phyloP scores from a whole-genome alignment of 2,888 invertebrate species.

The Hypomecis punctinalis region DNA sequence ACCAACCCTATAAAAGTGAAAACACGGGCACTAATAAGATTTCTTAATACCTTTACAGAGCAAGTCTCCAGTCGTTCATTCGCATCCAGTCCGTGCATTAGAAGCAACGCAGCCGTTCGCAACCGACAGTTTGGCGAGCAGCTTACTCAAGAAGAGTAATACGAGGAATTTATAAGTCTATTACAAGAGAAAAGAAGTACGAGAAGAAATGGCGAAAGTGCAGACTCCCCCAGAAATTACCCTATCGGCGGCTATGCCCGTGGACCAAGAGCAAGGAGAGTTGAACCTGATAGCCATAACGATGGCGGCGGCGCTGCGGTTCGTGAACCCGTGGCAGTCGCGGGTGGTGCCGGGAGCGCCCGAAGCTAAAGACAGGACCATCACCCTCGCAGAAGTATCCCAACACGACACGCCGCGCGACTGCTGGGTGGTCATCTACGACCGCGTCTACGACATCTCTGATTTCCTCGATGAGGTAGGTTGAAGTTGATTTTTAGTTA shows the following conservation, averaged over 20 bases:
- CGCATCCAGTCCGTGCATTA: constrained; percentile 51
- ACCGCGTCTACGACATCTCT: constrained; percentile 93
- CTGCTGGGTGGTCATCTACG: constrained; percentile 95
- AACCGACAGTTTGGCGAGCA: constrained; percentile 30
- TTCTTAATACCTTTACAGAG: constrained; percentile 71
- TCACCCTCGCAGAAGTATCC: constrained; percentile 90
- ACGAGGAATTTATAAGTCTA: constrained; percentile 24
- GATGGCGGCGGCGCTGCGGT: constrained; percentile 80
- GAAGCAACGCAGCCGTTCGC: constrained; percentile 47
- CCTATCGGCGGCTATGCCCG: constrained; percentile 64
- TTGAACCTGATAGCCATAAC: constrained; percentile 76
- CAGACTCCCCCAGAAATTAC: constrained; percentile 69
- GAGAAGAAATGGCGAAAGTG: constrained; percentile 68
- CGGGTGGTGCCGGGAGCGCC: constrained; percentile 63
- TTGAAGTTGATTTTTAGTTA: constrained; percentile 27
- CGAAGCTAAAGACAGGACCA: constrained; percentile 76
- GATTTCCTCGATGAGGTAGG: constrained; percentile 89
- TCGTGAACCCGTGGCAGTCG: constrained; percentile 72
- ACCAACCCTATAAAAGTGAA: constrained; percentile 49
- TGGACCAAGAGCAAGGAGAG: constrained; percentile 65
- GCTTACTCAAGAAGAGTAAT: neutral
- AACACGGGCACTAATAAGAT: constrained; percentile 63
- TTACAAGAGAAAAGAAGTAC: constrained; percentile 20
- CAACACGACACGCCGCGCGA: constrained; percentile 89
- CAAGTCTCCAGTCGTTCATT: constrained; percentile 57